Percentiles rank a stretch among this genome's conserved stretches.
Conservation (phyloP, 2,113 vertebrate species). For the Larimichthys crocea region DNA sequence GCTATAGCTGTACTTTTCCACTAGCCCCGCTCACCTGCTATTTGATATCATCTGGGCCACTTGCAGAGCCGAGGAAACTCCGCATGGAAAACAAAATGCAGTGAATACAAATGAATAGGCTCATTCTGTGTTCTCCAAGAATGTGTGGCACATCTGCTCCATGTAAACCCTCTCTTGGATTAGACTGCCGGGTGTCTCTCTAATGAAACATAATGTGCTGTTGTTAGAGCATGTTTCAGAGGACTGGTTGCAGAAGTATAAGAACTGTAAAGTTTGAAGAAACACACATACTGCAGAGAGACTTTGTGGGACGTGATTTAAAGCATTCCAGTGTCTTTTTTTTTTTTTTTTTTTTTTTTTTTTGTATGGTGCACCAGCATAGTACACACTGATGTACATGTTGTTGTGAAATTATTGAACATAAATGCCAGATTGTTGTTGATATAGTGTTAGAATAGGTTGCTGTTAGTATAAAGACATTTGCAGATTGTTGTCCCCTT, state of each 20-base stretch:
- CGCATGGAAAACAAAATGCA: not conserved
- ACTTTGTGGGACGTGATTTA: too few species aligned
- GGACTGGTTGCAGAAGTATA: not conserved
- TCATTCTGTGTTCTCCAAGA: not conserved
- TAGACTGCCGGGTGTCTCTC: too few species aligned
- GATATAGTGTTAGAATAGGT: too few species aligned
- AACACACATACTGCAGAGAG: too few species aligned
- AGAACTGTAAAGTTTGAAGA: too few species aligned
- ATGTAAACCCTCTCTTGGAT: not conserved
- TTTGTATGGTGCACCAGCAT: not conserved
- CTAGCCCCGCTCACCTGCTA: constrained; percentile 46
- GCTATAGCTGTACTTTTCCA: constrained; percentile 75
- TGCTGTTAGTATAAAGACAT: too few species aligned
- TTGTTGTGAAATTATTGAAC: too few species aligned
- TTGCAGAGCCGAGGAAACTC: constrained; percentile 18
- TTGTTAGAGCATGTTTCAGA: not conserved
- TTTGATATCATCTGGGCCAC: constrained; percentile 48
- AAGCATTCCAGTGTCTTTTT: too few species aligned
- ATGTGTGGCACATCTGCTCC: constrained; percentile 8
- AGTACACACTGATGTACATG: not conserved
- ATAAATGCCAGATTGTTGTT: too few species aligned
- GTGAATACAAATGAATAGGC: constrained; percentile 8
- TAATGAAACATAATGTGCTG: not conserved
- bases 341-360: too few species aligned
- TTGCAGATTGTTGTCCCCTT: not conserved